Evolutionary conservation across 1,140 invertebrate genomes (phyloP), one percentile per base, ranked within the genome.

Genomic region (Notospermus geniculatus): DNA sequence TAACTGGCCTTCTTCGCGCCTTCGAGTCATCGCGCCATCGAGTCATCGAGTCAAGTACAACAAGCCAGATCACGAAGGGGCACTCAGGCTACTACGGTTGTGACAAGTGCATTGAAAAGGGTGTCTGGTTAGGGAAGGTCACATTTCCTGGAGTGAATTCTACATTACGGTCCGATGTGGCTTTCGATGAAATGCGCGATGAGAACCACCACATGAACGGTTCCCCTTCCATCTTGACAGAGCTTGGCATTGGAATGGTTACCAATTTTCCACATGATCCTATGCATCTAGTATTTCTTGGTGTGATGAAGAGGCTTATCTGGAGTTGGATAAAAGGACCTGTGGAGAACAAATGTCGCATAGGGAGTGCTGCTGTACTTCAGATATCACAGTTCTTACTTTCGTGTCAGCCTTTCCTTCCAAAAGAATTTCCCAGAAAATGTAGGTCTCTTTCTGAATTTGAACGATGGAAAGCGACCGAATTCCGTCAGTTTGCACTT

Each of bases 401-500:
- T 22, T 30, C 22, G 17, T 29, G 71, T 5, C n/a, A 52, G 28
- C 28, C 27, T 19, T 65, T 53, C 25, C 58, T 70, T 41, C 73
- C 81, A 36, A 23, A 15, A 32, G 78, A 83, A 65, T 84, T 82
- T 76, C 46, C 55, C 43, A 62, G 81, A 62, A 80, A 81, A 62
- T 75, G 80, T 11, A 66, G 79, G 58, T 39, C 56, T 28, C 61
- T 84, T 1, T 36, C 54, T 23, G 77, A 83, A 43, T 25, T 80
- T 29, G 66, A 73, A 7, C 56, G 70, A 32, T 83, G 77, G 77
- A 84, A 84, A 74, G 81, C 80, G 7, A 84, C 81, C 22, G 82
- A 84, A 68, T 81, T 81, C 68, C 66, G 82, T 22, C 73, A 75
- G 50, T 83, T 83, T 74, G 55, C 84, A 25, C 59, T 83, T 5